Conservation (phyloP, 2,113 vertebrate genomes). For the Lichenostomus cassidix region DNA sequence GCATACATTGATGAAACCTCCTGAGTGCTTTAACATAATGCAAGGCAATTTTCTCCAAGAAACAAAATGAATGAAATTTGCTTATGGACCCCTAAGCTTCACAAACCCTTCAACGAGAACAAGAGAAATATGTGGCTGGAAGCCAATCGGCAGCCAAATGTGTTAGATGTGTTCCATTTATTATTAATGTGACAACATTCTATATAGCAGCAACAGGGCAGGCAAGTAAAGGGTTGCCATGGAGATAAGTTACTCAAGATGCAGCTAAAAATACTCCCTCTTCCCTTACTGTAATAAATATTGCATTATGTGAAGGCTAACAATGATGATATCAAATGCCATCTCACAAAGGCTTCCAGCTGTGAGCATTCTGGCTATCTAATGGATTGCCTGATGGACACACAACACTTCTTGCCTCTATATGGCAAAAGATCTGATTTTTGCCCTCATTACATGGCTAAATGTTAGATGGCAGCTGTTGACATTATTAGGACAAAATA, state of each 20-base stretch:
- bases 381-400: slow-evolving; percentile 9
- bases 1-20: slow-evolving; percentile 27
- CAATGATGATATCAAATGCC: slow-evolving; percentile 69
- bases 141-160: slow-evolving; percentile 68
- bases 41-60: slow-evolving; percentile 54
- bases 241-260: slow-evolving; percentile 74
- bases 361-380: slow-evolving; percentile 47
- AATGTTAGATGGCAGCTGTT: slow-evolving; percentile 33
- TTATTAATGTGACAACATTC: slow-evolving; percentile 75
- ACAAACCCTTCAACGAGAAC: slow-evolving; percentile 38
- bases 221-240: slow-evolving; percentile 72
- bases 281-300: slow-evolving; percentile 71
- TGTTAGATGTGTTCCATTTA: slow-evolving; percentile 71
- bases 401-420: neutral
- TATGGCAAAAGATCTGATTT: neutral
- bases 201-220: slow-evolving; percentile 63
- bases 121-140: slow-evolving; percentile 56
- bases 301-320: slow-evolving; percentile 67
- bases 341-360: slow-evolving; percentile 48
- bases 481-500: slow-evolving; percentile 23
- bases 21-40: slow-evolving; percentile 31
- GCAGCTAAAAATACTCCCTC: slow-evolving; percentile 71
- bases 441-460: neutral
- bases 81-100: slow-evolving; percentile 34
- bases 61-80: slow-evolving; percentile 60